Conservation (phyloP, 2,113 vertebrate species). For the Upupa epops region DNA sequence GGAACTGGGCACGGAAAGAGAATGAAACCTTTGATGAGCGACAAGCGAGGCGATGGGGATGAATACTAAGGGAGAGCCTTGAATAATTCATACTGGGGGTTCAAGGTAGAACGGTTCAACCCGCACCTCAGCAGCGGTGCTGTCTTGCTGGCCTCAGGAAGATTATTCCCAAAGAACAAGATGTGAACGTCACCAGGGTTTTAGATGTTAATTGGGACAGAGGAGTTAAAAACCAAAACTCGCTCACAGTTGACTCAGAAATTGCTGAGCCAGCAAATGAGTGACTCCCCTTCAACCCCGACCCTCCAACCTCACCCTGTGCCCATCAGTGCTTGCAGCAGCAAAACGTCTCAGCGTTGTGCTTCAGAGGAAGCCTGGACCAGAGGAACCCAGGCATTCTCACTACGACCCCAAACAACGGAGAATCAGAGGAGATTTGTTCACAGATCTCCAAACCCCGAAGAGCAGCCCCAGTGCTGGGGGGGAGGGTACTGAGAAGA, state of each 20-base stretch:
- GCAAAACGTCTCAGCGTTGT: accelerated
- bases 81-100: slow-evolving; percentile 47
- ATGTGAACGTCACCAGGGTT: not conserved
- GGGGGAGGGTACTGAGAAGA: not conserved
- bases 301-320: not conserved
- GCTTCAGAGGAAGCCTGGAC: not conserved
- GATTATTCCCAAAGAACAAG: slow-evolving; percentile 7
- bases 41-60: not conserved
- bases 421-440: not conserved
- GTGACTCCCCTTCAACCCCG: not conserved
- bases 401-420: too few species aligned
- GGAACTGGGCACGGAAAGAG: slow-evolving; percentile 11
- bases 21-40: slow-evolving; percentile 44
- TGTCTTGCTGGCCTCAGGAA: slow-evolving; percentile 26
- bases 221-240: not conserved
- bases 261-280: not conserved
- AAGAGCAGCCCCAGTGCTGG: not conserved
- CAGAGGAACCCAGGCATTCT: too few species aligned
- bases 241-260: not conserved
- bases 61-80: slow-evolving; percentile 22
- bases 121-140: not conserved
- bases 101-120: slow-evolving; percentile 49
- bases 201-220: slow-evolving; percentile 1
- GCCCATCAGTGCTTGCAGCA: not conserved
- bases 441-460: not conserved